Evolutionary conservation across 2,797 vertebrate species (phyloP).

Genomic region (Clamator glandarius): DNA sequence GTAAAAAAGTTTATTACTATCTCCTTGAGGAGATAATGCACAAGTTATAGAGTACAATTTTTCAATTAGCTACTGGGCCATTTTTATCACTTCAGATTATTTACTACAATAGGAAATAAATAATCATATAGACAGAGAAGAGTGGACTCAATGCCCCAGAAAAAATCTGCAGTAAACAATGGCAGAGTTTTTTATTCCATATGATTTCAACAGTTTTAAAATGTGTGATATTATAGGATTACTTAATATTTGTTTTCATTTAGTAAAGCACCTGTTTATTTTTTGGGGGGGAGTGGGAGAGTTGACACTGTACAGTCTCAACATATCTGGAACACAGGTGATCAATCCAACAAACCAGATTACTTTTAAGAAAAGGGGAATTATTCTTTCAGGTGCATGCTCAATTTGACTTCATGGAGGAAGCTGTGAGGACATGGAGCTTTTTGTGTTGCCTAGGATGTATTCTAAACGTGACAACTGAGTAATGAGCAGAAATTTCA

Average conservation of each 20-base stretch:
- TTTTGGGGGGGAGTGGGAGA: background rate
- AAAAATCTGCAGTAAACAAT: background rate
- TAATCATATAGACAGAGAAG: background rate
- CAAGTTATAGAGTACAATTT: background rate
- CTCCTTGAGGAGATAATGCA: background rate
- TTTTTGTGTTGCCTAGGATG: background rate
- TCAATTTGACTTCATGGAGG: background rate
- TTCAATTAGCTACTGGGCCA: background rate
- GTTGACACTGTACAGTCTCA: background rate
- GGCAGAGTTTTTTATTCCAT: background rate
- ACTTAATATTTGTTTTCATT: background rate
- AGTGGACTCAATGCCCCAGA: background rate
- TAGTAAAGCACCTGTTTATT: background rate
- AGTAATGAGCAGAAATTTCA: constrained; percentile 8
- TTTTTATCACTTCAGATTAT: background rate
- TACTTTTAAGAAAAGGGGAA: background rate
- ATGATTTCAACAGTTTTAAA: constrained; percentile 18
- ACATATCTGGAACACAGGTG: background rate
- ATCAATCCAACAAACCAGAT: background rate
- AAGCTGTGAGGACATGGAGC: background rate
- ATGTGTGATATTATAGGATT: background rate
- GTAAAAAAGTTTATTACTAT: background rate
- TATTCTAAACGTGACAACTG: background rate
- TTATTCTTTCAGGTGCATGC: background rate
- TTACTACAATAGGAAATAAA: background rate